These are phyloP conservation scores for Carassius carassius DNA, from an alignment of 2,113 vertebrate genomes.

Conservation along the genomic window DNA sequence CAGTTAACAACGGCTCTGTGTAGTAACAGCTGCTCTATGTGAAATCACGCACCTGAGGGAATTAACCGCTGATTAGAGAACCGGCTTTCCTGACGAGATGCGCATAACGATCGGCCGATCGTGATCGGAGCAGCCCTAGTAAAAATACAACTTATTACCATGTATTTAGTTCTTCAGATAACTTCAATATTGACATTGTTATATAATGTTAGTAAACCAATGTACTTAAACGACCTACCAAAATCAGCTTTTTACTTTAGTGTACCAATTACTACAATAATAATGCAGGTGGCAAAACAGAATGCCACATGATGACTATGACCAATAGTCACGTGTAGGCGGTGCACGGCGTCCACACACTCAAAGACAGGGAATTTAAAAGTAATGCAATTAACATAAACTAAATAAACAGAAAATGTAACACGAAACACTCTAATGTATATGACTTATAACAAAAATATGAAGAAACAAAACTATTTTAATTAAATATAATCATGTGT, in stretches of 20 bases:
- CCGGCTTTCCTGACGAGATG: too few species aligned
- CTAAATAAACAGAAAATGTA: not conserved
- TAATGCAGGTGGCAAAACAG: not conserved
- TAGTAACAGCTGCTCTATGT: too few species aligned
- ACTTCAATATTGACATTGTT: not conserved
- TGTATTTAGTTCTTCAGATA: not conserved
- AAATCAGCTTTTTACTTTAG: not conserved
- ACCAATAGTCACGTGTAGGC: too few species aligned
- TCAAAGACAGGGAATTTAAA: not conserved
- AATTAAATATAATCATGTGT: not conserved
- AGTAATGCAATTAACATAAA: not conserved
- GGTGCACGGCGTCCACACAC: too few species aligned
- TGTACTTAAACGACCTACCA: not conserved
- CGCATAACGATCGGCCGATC: too few species aligned
- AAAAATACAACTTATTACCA: not conserved
- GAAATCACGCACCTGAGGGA: too few species aligned
- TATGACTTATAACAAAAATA: not conserved
- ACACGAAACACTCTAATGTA: not conserved
- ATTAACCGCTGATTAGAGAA: too few species aligned
- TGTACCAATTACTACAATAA: not conserved
- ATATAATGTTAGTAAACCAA: not conserved
- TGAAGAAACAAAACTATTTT: not conserved
- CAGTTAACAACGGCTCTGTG: too few species aligned
- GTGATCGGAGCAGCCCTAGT: too few species aligned
- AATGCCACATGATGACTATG: not conserved